Base-by-base conservation (phyloP, 2,888 invertebrate genomes). In the Andrena fulva region DNA sequence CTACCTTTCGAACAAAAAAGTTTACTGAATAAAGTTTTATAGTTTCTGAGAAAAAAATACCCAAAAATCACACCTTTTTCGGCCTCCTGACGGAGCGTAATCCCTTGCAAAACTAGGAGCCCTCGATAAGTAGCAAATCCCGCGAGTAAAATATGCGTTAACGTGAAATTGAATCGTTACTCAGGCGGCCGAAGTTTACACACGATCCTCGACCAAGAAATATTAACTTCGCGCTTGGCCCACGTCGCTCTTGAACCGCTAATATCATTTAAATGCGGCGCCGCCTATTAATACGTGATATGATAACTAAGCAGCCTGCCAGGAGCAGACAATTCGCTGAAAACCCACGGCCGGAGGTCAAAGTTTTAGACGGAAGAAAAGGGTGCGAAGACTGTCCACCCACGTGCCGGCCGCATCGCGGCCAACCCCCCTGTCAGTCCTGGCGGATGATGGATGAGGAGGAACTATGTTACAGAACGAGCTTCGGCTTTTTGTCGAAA, bases 401-500 rank as follows among this genome's bases (percentile, higher is more conserved):
- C 72, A 71, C 64, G 82, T 59, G 64, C 69, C 52, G 29, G 42
- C 48, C 52, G 50, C 48, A 67, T 6, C 63, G 75, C 33, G 82
- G 75, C 56, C 56, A 56, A 27, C 27, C 27, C 56, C 56, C 24
- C 56, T 42, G 24, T 27, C 56, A 56, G 24, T 56, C 2, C 24
- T 12, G 10, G 27, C 24, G 56, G 56, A 87, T 90, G 90, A 90
- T 90, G 89, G 90, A 90, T 90, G 90, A 90, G 81, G 73, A 42
- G 35, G 69, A 89, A 87, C 84, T 87, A 89, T 87, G 87, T 74
- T 80, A 82, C 78, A 77, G 81, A 84, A 81, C 85, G 85, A 80
- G 87, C 85, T 69, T 85, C 67, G 62, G 80, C 83, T 91, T 91
- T 91, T 92, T 91, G 89, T 87, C 75, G 71, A 89, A 90, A 92